Percentiles rank a stretch among this genome's conserved stretches.
These are phyloP conservation scores for Pharmacophagus antenor DNA, from an alignment of 2,888 invertebrate genomes.

Conservation along the genomic window DNA sequence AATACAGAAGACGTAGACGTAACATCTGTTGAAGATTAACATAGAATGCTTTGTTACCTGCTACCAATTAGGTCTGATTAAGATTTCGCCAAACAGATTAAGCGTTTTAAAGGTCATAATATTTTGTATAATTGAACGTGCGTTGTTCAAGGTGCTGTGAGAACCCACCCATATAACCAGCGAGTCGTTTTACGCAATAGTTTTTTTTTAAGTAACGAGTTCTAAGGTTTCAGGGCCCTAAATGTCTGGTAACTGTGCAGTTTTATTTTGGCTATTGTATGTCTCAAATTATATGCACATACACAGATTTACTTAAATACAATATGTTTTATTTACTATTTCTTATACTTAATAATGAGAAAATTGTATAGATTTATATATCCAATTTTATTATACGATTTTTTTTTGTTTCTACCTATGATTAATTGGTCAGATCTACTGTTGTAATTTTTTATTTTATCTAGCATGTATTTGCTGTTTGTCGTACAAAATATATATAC, in stretches of 20 bases:
- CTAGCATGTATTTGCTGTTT: no score
- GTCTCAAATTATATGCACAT: no score
- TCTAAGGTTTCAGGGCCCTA: constrained; percentile 1
- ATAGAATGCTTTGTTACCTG: background rate
- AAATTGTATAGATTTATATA: no score
- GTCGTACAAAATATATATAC: no score
- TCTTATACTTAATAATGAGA: no score
- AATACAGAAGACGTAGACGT: background rate
- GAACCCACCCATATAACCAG: constrained; percentile 4
- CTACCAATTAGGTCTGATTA: background rate
- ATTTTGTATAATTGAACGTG: constrained; percentile 18
- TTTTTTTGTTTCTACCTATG: no score
- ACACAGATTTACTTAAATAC: no score
- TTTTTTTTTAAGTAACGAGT: constrained; percentile 19
- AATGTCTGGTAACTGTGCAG: background rate
- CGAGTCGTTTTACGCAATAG: constrained; percentile 10
- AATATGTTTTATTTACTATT: no score
- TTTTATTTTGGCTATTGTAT: no score
- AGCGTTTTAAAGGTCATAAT: constrained; percentile 19
- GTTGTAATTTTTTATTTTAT: no score
- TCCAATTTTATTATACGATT: no score
- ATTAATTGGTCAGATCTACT: no score
- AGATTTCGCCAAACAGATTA: constrained; percentile 12
- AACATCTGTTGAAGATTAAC: background rate
- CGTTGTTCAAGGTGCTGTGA: constrained; percentile 18